These are phyloP conservation scores for Microcebus jonahi DNA, from an alignment of 2,113 vertebrate species.

Conservation along the genomic window DNA sequence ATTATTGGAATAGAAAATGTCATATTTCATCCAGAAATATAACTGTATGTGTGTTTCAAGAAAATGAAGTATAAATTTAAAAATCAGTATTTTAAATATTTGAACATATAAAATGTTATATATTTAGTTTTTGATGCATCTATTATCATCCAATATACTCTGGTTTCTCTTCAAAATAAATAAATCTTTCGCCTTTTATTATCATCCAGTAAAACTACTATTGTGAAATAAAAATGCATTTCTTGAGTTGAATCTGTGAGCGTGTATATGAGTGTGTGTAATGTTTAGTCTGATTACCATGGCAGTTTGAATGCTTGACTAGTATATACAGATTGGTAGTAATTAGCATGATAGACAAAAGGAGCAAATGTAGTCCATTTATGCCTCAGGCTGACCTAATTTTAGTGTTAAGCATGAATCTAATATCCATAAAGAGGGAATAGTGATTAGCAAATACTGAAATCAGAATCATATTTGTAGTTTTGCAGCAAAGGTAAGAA, in stretches of 20 bases:
- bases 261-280: neutral
- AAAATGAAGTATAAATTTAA: constrained; percentile 1
- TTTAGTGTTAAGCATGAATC: constrained; percentile 67
- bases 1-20: neutral
- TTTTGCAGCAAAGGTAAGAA: constrained; percentile 1
- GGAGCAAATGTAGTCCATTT: constrained; percentile 31
- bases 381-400: constrained; percentile 50
- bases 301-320: constrained; percentile 33
- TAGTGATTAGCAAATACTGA: constrained; percentile 53
- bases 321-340: constrained; percentile 46
- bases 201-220: neutral
- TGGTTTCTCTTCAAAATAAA: too few species aligned
- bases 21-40: constrained; percentile 16
- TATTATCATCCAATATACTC: neutral
- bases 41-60: neutral
- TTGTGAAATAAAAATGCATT: constrained; percentile 16
- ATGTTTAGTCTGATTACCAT: constrained; percentile 31
- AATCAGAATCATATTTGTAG: neutral
- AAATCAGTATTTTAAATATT: constrained; percentile 1
- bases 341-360: constrained; percentile 64
- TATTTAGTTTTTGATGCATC: neutral
- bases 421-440: constrained; percentile 63
- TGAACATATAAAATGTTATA: neutral
- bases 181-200: too few species aligned
- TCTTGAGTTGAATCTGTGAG: neutral